A percentile compares a stretch with the other conserved stretches of the same genome.
Evolutionary conservation across 1,140 invertebrate species (phyloP).

Genomic region (Camponotus pennsylvanicus): DNA sequence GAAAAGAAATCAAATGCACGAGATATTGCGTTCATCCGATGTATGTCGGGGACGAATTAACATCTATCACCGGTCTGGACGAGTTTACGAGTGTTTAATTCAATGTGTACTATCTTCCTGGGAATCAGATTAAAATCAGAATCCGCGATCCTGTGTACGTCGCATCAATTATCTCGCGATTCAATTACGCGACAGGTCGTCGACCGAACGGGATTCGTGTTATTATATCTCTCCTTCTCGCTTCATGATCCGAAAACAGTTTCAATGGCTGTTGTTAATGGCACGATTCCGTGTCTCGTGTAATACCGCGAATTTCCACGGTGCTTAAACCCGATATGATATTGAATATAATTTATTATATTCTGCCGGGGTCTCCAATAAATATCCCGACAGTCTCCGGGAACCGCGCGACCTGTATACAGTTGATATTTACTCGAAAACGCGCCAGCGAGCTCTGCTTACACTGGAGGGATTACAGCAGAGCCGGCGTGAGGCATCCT

Average conservation of each 20-base stretch:
- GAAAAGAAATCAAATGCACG: neutral
- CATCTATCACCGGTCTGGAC: neutral
- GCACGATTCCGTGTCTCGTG: neutral
- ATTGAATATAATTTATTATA: constrained; percentile 38
- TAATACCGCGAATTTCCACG: constrained; percentile 36
- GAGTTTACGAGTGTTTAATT: constrained; percentile 22
- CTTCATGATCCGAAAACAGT: constrained; percentile 14
- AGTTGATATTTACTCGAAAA: constrained; percentile 23
- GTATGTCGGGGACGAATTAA: constrained; percentile 2
- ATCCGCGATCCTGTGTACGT: neutral
- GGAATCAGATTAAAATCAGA: constrained; percentile 37
- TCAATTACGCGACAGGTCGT: constrained; percentile 49
- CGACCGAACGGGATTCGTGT: constrained; percentile 28
- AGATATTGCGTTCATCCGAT: neutral
- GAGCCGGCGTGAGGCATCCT: neutral
- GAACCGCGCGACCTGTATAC: constrained; percentile 40
- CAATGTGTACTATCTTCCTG: neutral
- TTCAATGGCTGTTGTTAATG: neutral
- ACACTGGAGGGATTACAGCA: constrained; percentile 1
- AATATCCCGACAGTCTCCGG: constrained; percentile 7
- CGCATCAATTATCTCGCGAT: constrained; percentile 42
- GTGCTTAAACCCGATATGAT: constrained; percentile 18
- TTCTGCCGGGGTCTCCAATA: neutral
- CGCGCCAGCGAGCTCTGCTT: neutral
- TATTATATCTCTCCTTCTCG: constrained; percentile 22